A percentile compares a stretch with the other conserved stretches of the same genome.
phyloP scores from a whole-genome alignment of 2,797 vertebrate species.

The Spatula clypeata region DNA sequence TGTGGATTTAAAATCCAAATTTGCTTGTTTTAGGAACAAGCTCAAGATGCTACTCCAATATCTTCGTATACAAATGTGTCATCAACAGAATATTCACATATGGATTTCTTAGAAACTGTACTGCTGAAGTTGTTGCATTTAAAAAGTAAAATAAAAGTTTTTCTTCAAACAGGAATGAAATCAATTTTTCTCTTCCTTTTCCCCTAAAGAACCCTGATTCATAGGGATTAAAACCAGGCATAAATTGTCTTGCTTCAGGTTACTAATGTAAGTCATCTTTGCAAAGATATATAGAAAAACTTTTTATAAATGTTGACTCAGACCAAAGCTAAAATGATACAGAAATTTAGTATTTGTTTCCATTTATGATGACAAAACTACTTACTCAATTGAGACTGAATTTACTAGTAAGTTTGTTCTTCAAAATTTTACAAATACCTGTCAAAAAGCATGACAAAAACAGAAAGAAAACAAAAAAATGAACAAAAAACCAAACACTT shows the following conservation, averaged over 20 bases:
- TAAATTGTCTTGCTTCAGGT: background rate
- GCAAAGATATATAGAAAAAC: background rate
- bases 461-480: background rate
- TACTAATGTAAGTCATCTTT: background rate
- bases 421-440: background rate
- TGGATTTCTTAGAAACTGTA: background rate
- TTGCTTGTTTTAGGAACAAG: background rate
- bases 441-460: background rate
- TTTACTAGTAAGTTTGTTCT: background rate
- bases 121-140: background rate
- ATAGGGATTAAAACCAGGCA: fast-evolving
- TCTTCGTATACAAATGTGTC: background rate
- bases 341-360: background rate
- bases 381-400: background rate
- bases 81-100: background rate
- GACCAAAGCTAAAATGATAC: background rate
- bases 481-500: background rate
- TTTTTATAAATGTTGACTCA: background rate
- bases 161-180: background rate
- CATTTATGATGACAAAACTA: background rate
- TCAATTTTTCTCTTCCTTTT: background rate
- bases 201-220: background rate
- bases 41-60: background rate
- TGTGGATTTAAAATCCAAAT: background rate
- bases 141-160: background rate